Evolutionary conservation across 2,797 vertebrate genomes (phyloP).

Genomic region (Gorsachius magnificus): DNA sequence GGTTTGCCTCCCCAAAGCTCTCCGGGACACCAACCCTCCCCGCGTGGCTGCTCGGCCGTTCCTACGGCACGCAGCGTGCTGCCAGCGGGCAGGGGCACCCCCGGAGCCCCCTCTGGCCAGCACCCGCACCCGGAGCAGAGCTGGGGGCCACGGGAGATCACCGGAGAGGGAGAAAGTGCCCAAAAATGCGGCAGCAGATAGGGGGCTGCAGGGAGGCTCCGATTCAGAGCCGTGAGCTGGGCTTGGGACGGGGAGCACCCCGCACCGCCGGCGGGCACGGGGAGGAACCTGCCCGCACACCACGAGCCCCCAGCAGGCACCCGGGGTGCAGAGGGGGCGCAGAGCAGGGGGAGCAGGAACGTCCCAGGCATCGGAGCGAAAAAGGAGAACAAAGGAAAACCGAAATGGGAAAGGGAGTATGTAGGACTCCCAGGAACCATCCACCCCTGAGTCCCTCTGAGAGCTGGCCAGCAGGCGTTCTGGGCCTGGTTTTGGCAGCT

Average conservation of each 20-base stretch:
- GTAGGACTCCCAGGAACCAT: not conserved
- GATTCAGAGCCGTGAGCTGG: fast-evolving
- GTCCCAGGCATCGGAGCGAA: not conserved
- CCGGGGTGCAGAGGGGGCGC: fast-evolving
- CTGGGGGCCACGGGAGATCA: not conserved
- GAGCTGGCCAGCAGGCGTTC: not conserved
- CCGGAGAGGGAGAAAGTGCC: not conserved
- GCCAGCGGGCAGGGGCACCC: not conserved
- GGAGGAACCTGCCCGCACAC: not conserved
- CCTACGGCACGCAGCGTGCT: fast-evolving
- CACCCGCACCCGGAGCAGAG: not conserved
- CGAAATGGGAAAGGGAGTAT: not conserved
- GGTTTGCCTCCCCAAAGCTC: not conserved
- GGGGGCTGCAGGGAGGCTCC: not conserved
- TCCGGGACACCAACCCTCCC: not conserved
- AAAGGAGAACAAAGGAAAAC: not conserved
- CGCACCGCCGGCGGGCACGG: fast-evolving
- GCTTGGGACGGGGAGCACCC: not conserved
- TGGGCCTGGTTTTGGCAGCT: not conserved
- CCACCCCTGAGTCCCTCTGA: not conserved
- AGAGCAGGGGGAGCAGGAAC: not conserved
- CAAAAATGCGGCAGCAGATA: fast-evolving
- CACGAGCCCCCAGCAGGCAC: not conserved
- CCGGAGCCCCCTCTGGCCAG: fast-evolving
- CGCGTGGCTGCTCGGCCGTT: fast-evolving